Percentiles rank a stretch among this genome's conserved stretches.
phyloP scores from a whole-genome alignment of 2,888 invertebrate species.

The Cryptus viduatorius region DNA sequence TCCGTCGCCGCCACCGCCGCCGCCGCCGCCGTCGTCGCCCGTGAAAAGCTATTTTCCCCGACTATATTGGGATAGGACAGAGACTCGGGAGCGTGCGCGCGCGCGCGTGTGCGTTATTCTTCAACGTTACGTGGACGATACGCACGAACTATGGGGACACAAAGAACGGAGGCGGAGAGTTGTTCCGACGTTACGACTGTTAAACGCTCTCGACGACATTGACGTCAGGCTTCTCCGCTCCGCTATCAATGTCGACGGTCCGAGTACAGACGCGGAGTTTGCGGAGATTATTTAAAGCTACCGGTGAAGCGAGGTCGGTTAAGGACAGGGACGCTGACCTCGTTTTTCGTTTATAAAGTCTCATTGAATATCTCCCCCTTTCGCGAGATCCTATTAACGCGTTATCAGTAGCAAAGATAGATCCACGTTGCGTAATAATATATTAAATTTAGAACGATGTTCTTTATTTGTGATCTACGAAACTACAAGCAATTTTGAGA shows the following conservation, averaged over 20 bases:
- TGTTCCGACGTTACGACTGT: constrained; percentile 6
- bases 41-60: constrained; percentile 74
- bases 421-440: not conserved
- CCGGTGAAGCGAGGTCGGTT: constrained; percentile 42
- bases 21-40: constrained; percentile 23
- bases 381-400: not conserved
- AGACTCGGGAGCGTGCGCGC: not conserved
- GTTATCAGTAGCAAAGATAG: not conserved
- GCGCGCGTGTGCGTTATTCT: not conserved
- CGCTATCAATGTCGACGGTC: constrained; percentile 48
- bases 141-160: constrained; percentile 4
- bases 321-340: constrained; percentile 55
- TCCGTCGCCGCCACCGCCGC: too few relatives aligned
- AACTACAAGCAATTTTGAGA: too few relatives aligned
- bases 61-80: constrained; percentile 75
- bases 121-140: constrained; percentile 33
- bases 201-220: not conserved
- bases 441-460: not conserved
- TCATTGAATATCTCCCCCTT: not conserved
- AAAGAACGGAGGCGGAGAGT: constrained; percentile 1
- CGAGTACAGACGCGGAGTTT: not conserved
- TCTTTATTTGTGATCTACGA: not conserved
- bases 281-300: constrained; percentile 36
- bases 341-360: constrained; percentile 23
- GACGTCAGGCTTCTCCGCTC: constrained; percentile 19